Evolutionary conservation across 2,888 invertebrate genomes (phyloP).

Genomic region (Andrena trimmerana): DNA sequence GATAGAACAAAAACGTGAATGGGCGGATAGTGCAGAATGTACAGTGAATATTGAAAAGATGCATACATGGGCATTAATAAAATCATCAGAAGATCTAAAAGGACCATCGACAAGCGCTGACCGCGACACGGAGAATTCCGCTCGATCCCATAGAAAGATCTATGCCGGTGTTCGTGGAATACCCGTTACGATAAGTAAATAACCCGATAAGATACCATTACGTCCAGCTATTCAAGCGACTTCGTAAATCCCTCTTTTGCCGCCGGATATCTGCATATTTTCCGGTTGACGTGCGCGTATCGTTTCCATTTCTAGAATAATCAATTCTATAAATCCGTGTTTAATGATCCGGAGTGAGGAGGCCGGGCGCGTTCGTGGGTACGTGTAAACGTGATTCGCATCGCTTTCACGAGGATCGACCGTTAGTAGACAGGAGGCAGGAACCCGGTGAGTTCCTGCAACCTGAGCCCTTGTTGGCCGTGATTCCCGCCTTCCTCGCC

Average conservation of each 20-base stretch:
- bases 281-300: constrained; percentile 38
- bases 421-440: constrained; percentile 44
- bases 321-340: constrained; percentile 60
- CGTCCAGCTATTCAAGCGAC: constrained; percentile 11
- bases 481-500: constrained; percentile 62
- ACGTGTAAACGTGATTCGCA: constrained; percentile 59
- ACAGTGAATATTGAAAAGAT: constrained; percentile 14
- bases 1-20: no score
- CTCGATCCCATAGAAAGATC: background rate
- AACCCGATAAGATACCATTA: constrained; percentile 53
- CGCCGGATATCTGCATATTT: constrained; percentile 27
- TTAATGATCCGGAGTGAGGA: constrained; percentile 58
- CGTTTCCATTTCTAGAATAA: constrained; percentile 54
- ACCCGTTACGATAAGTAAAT: constrained; percentile 49
- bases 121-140: constrained; percentile 4
- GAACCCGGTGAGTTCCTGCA: constrained; percentile 42
- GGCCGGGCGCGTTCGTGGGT: constrained; percentile 13
- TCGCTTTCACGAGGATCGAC: constrained; percentile 49
- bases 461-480: constrained; percentile 54
- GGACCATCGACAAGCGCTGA: background rate
- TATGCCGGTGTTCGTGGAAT: constrained; percentile 15
- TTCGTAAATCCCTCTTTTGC: constrained; percentile 33
- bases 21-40: background rate
- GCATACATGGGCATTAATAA: background rate
- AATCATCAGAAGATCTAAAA: constrained; percentile 3